Evolutionary conservation across 1,140 invertebrate species (phyloP), one percentile per base, ranked within the genome.

Genomic region (Bombus balteatus): DNA sequence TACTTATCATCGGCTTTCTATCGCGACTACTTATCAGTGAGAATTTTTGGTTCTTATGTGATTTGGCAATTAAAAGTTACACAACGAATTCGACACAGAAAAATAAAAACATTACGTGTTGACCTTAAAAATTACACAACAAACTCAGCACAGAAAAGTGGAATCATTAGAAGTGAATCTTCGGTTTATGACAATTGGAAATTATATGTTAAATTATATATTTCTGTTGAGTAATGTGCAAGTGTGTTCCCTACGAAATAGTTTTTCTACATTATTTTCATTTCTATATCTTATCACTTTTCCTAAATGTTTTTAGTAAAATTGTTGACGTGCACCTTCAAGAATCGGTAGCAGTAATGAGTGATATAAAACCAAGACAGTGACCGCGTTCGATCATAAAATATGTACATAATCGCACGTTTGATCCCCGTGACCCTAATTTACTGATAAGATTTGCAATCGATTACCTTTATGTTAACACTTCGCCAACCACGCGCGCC

Each of bases 371-470:
- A 68, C 1, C 5, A n/a, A 39, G 8, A 34, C 39, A 22, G 13
- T n/a, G 39, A n/a, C 8, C 12, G 28, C 13, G 15, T 18, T 72
- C 6, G 5, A 5, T 34, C 32, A 34, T 37, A 57, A 18, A 76
- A 81, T 71, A 88, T 77, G 8, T 70, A 37, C 53, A 43, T 41
- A 6, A n/a, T 37, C 1, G 39, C 10, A 75, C 65, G 37, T 89
- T 79, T 86, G 66, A 87, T 72, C 76, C 78, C 59, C 0, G 47
- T 53, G 90, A 91, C 76, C 83, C 62, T 70, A 84, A 62, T 32
- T 47, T 57, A 57, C 28, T 43, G 62, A 75, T 82, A 79, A 86
- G 25, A 41, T 65, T 70, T 1, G 28, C 39, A 28, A 78, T 70
- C 59, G n/a, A 41, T 32, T 39, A n/a, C 15, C 34, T 66, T 62